phyloP scores from a whole-genome alignment of 1,140 invertebrate species.

The Megalopta genalis region DNA sequence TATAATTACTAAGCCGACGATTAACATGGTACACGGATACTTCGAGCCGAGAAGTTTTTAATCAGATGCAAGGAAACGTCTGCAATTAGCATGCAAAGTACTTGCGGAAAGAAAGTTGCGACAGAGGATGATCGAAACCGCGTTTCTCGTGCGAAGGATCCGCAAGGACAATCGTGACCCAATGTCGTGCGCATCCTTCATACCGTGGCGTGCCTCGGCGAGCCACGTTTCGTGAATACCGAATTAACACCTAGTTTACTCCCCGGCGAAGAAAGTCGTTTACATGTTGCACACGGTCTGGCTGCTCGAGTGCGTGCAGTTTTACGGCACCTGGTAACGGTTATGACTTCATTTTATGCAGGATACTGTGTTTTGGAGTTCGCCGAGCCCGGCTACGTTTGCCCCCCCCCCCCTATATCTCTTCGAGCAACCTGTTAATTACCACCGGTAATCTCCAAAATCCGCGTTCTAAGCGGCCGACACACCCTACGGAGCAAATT shows the following conservation, averaged over 20 bases:
- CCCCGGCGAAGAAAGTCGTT: conserved; percentile 50
- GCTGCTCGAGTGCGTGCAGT: conserved; percentile 39
- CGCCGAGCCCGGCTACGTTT: neutral
- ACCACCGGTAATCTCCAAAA: no score
- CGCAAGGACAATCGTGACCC: conserved; percentile 34
- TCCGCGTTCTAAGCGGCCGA: no score
- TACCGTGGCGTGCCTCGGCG: conserved; percentile 15
- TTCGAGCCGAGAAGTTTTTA: no score
- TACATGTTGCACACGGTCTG: conserved; percentile 44
- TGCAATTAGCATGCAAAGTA: no score
- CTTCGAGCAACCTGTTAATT: no score
- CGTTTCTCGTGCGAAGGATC: conserved; percentile 6
- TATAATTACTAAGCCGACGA: no score
- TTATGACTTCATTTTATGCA: conserved; percentile 19
- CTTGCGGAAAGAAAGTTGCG: neutral
- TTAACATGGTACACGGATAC: no score
- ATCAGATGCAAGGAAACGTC: no score
- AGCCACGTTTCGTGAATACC: conserved; percentile 57
- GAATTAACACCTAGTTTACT: conserved; percentile 62
- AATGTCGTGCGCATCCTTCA: conserved; percentile 36
- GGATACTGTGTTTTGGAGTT: neutral
- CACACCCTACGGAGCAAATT: no score
- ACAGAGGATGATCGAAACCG: neutral
- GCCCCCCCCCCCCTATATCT: no score
- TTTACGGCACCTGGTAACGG: conserved; percentile 27